phyloP scores from a whole-genome alignment of 2,113 vertebrate genomes.

The Ivindomyrus marchei region DNA sequence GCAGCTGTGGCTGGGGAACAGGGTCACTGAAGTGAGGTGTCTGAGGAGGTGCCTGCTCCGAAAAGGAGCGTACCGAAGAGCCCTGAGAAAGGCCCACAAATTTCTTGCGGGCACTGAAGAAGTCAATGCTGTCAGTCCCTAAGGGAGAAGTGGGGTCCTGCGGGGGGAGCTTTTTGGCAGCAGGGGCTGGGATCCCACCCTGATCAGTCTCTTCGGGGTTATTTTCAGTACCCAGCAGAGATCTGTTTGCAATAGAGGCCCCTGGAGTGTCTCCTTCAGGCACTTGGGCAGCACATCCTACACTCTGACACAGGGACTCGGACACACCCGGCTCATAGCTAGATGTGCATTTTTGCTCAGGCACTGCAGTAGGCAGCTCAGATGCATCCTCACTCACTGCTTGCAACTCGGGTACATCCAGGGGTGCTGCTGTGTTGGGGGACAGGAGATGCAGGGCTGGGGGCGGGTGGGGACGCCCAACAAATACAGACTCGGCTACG shows the following conservation, averaged over 20 bases:
- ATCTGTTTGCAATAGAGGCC: constrained; percentile 22
- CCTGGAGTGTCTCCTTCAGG: not conserved
- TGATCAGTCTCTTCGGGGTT: constrained; percentile 40
- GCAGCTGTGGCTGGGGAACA: constrained; percentile 13
- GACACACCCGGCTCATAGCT: constrained; percentile 6
- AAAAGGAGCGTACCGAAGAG: constrained; percentile 50
- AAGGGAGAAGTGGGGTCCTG: constrained; percentile 51
- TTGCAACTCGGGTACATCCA: not conserved
- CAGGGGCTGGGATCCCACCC: not conserved
- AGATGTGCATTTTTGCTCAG: constrained; percentile 31
- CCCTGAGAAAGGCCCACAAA: constrained; percentile 85
- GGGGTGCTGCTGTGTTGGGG: constrained; percentile 25
- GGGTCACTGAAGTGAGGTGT: constrained; percentile 33
- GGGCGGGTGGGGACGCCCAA: constrained; percentile 28
- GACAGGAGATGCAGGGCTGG: constrained; percentile 36
- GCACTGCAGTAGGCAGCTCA: constrained; percentile 19
- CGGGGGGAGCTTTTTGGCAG: constrained; percentile 43
- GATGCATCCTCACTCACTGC: not conserved
- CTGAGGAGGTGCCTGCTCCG: constrained; percentile 56
- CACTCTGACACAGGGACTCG: constrained; percentile 17
- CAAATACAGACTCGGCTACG: constrained; percentile 30
- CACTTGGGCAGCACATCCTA: constrained; percentile 35
- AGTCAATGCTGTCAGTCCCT: constrained; percentile 84
- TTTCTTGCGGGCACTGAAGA: constrained; percentile 87
- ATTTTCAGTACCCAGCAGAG: constrained; percentile 22